A percentile compares a stretch with the other conserved stretches of the same genome.
These are phyloP conservation scores for Drosophila kanapiae DNA, from an alignment of 1,140 invertebrate species.

Conservation along the genomic window DNA sequence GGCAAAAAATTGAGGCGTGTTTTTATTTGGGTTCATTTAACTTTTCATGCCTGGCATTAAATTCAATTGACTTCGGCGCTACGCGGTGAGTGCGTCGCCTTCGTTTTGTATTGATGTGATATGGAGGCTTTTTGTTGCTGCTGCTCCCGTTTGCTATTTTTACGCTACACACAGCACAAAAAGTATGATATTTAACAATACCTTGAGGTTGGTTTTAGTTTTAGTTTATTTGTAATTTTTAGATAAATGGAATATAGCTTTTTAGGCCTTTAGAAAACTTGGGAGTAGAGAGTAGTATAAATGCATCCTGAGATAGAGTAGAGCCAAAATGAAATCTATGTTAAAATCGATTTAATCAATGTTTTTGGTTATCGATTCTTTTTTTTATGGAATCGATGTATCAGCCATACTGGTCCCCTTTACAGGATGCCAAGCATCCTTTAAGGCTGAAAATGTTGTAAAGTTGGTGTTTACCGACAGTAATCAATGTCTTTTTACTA, in stretches of 20 bases:
- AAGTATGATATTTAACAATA: neutral
- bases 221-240: neutral
- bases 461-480: too few species aligned
- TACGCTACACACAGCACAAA: constrained; percentile 24
- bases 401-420: too few species aligned
- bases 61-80: constrained; percentile 57
- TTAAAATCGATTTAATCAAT: too few species aligned
- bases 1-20: constrained; percentile 39
- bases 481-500: too few species aligned
- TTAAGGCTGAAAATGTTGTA: too few species aligned
- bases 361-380: too few species aligned
- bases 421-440: too few species aligned
- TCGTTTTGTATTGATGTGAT: constrained; percentile 38
- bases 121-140: constrained; percentile 14
- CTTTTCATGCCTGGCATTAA: constrained; percentile 64
- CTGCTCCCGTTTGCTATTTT: constrained; percentile 50
- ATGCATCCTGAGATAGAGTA: too few species aligned
- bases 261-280: neutral
- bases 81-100: constrained; percentile 32
- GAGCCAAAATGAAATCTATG: too few species aligned
- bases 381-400: too few species aligned
- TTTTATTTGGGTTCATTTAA: constrained; percentile 60
- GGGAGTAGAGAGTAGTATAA: too few species aligned
- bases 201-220: neutral
- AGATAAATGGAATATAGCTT: neutral